Evolutionary conservation across 2,888 invertebrate genomes (phyloP).

Genomic region (Rotaria macrura): DNA sequence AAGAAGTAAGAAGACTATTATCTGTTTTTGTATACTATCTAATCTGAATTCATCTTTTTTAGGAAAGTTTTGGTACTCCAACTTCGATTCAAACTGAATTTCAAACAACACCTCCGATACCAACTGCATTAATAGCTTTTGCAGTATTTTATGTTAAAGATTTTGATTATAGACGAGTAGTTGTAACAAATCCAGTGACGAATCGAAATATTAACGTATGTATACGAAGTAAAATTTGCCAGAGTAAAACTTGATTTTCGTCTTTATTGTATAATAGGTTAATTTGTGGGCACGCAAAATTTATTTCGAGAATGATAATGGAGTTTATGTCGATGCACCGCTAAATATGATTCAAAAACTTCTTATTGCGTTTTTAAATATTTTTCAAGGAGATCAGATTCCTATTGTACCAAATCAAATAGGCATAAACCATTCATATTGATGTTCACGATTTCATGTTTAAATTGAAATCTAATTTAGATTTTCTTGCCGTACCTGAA

Average conservation of each 20-base stretch:
- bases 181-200: not conserved
- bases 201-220: not conserved
- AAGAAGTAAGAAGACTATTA: not conserved
- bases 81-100: constrained; percentile 20
- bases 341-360: constrained; percentile 17
- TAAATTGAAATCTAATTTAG: not conserved
- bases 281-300: constrained; percentile 25
- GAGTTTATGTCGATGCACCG: not conserved
- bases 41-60: not conserved
- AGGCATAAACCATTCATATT: not conserved
- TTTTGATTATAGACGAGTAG: not conserved
- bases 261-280: not conserved
- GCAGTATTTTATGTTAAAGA: constrained; percentile 26
- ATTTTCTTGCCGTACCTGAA: constrained; percentile 32
- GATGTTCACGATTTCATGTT: not conserved
- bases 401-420: not conserved
- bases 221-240: not conserved
- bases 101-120: constrained; percentile 10
- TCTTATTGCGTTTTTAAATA: not conserved
- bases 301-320: not conserved
- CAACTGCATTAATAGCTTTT: constrained; percentile 20
- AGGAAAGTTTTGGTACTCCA: not conserved
- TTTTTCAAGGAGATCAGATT: not conserved
- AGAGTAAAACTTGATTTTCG: not conserved
- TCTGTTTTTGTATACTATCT: not conserved